A percentile compares a stretch with the other conserved stretches of the same genome.
phyloP scores from a whole-genome alignment of 2,888 invertebrate species.

The Shargacucullia verbasci region DNA sequence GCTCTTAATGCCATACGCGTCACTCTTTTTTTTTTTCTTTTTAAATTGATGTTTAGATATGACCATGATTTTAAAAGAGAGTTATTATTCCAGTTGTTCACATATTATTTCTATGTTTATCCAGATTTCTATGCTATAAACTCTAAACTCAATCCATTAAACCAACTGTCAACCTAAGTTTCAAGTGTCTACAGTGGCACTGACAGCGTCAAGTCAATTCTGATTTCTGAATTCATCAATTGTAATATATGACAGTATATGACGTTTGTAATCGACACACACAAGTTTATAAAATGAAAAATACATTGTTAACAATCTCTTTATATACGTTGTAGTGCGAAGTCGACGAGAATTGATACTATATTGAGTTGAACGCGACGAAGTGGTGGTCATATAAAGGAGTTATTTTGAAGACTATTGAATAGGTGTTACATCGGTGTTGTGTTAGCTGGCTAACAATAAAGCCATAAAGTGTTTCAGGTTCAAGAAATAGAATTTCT shows the following conservation, averaged over 20 bases:
- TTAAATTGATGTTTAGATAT: no score
- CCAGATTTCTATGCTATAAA: no score
- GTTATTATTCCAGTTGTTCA: no score
- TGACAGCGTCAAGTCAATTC: no score
- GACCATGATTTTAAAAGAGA: no score
- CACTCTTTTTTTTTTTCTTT: no score
- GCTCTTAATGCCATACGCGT: no score
- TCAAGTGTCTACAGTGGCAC: no score
- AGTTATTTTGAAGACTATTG: constrained; percentile 14
- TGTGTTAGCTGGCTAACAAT: constrained; percentile 46
- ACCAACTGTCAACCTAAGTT: no score
- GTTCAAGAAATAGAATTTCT: constrained; percentile 42
- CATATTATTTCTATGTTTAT: no score
- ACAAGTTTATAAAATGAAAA: constrained; percentile 39
- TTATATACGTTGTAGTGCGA: constrained; percentile 11
- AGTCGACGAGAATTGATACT: constrained; percentile 23
- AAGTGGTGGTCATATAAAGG: constrained; percentile 10
- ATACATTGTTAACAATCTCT: constrained; percentile 37
- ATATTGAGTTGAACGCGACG: constrained; percentile 24
- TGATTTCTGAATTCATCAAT: constrained; percentile 11
- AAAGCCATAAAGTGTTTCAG: constrained; percentile 44
- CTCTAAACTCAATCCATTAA: no score
- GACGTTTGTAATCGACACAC: constrained; percentile 3
- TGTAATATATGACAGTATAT: constrained; percentile 26
- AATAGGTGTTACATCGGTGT: constrained; percentile 19